A percentile compares a stretch with the other conserved stretches of the same genome.
Evolutionary conservation across 2,113 vertebrate genomes (phyloP).

Genomic region (Callorhinus ursinus): DNA sequence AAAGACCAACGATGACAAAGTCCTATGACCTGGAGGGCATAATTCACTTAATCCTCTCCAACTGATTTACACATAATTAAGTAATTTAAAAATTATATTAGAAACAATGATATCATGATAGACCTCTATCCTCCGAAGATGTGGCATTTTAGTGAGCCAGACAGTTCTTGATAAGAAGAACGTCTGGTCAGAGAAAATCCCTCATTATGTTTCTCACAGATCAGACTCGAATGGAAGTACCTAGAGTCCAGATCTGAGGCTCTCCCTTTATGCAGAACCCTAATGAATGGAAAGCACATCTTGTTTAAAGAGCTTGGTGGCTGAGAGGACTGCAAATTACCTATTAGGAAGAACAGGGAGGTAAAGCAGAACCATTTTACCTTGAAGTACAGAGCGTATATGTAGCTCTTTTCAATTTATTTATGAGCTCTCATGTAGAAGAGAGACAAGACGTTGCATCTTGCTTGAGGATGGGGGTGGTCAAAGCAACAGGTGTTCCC

Average conservation of each 20-base stretch:
- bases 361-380: background rate
- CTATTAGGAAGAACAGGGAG: background rate
- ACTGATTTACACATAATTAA: background rate
- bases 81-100: background rate
- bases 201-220: background rate
- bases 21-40: background rate
- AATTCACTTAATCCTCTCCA: background rate
- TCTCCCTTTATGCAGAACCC: background rate
- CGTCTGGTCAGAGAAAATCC: background rate
- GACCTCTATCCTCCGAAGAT: background rate
- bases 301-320: background rate
- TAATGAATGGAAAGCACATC: background rate
- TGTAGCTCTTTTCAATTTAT: background rate
- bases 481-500: background rate
- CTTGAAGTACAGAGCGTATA: background rate
- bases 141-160: background rate
- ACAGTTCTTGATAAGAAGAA: background rate
- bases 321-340: background rate
- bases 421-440: background rate
- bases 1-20: background rate
- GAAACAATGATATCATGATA: background rate
- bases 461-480: too few species aligned
- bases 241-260: background rate
- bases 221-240: background rate
- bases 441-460: background rate